Percentiles rank a stretch among this genome's conserved stretches.
phyloP scores from a whole-genome alignment of 2,113 vertebrate species.

The Agelaius phoeniceus region DNA sequence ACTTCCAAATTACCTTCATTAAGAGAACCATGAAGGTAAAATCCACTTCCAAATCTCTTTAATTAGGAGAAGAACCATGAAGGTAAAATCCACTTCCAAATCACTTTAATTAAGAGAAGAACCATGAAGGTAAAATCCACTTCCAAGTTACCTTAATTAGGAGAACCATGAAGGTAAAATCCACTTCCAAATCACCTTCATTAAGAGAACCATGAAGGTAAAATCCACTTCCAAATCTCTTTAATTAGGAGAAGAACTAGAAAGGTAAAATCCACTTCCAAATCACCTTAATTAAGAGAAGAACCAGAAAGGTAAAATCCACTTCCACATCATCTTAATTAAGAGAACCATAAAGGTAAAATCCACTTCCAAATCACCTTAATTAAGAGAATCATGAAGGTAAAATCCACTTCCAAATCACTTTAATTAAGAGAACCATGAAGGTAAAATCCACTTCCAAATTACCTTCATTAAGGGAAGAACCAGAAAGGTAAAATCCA shows the following conservation, averaged over 20 bases:
- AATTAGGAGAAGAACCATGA: slow-evolving; percentile 92
- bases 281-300: slow-evolving; percentile 89
- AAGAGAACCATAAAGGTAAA: slow-evolving; percentile 94
- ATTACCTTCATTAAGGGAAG: slow-evolving; percentile 87
- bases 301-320: slow-evolving; percentile 89
- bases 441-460: slow-evolving; percentile 87
- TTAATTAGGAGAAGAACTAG: slow-evolving; percentile 55
- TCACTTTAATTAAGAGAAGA: slow-evolving; percentile 87
- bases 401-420: too few relatives aligned
- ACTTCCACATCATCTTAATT: slow-evolving; percentile 87
- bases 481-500: slow-evolving; percentile 89
- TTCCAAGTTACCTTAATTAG: too few relatives aligned
- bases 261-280: slow-evolving; percentile 87
- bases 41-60: slow-evolving; percentile 85
- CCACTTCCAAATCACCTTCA: slow-evolving; percentile 86
- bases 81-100: slow-evolving; percentile 86
- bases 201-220: slow-evolving; percentile 95
- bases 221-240: not conserved
- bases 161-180: slow-evolving; percentile 90
- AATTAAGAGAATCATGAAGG: slow-evolving; percentile 77
- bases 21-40: slow-evolving; percentile 92
- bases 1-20: slow-evolving; percentile 87
- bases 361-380: slow-evolving; percentile 85
- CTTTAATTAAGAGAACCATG: slow-evolving; percentile 78
- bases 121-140: slow-evolving; percentile 87